These are phyloP conservation scores for Protonibea diacanthus DNA, from an alignment of 2,797 vertebrate species.

Conservation along the genomic window DNA sequence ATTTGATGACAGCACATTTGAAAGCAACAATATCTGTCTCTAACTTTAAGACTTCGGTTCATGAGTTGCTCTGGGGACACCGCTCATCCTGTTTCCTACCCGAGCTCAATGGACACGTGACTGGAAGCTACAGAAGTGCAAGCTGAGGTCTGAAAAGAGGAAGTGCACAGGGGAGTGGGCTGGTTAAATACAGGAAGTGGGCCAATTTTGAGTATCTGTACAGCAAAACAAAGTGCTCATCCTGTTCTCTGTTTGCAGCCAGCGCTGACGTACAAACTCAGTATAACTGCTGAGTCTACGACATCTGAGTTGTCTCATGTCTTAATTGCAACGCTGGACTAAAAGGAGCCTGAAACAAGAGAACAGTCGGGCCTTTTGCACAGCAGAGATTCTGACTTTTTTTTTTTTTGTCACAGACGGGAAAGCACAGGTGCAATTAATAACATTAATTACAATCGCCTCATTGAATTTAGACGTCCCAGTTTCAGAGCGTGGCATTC, in stretches of 20 bases:
- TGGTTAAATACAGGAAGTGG: conserved; percentile 71
- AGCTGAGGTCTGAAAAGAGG: conserved; percentile 66
- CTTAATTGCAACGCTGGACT: conserved; percentile 6
- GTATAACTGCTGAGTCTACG: conserved; percentile 36
- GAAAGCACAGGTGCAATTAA: not conserved
- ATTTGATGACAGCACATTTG: conserved; percentile 13
- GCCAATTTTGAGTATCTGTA: conserved; percentile 46
- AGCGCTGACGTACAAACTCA: conserved; percentile 40
- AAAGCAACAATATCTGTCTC: conserved; percentile 36
- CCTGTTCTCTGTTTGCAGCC: conserved; percentile 46
- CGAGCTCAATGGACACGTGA: conserved; percentile 12
- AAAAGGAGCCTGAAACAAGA: not conserved
- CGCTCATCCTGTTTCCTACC: conserved; percentile 25
- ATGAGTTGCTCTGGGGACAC: conserved; percentile 5
- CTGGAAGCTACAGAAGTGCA: conserved; percentile 22
- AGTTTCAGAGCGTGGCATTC: not conserved
- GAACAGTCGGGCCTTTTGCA: not conserved
- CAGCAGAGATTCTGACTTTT: not conserved
- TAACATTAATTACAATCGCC: not conserved
- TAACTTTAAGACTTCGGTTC: conserved; percentile 32
- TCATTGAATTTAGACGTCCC: not conserved
- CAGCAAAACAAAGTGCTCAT: conserved; percentile 59
- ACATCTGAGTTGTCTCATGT: not conserved
- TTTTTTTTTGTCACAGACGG: not conserved
- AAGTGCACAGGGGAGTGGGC: conserved; percentile 63